Evolutionary conservation across 2,113 vertebrate species (phyloP), one percentile per base, ranked within the genome.

Genomic region (Crotalus viridis): DNA sequence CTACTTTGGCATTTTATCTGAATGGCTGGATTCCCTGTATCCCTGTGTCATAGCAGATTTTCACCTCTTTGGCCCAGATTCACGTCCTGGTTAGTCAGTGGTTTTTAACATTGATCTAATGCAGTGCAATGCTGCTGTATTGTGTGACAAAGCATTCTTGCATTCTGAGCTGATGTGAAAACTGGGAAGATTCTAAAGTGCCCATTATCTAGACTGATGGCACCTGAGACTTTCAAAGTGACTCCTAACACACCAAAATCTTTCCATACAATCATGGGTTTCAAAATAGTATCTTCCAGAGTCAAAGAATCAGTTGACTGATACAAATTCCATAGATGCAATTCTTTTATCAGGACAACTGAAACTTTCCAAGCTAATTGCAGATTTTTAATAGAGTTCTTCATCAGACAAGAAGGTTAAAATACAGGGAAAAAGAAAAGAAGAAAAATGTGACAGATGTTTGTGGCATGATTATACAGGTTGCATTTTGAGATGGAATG

Each of bases 61-160:
- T 90, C 39, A 43, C 64, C 57, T 87, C 81, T 90, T 89, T 51
- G 54, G n/a, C 89, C 92, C 81, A 46, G 81, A 64, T 87, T 89
- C 57, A 48, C 43, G 12, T 87, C 33, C n/a, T 54, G 56, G 64
- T 52, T 46, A 87, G 89, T 85, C 56, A 3, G 9, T 86, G 81
- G 21, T 28, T 87, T 93, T 87, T 88, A 88, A 88, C 33, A 74
- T 24, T 87, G 55, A 90, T 74, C 26, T 4, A 52, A 56, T 56
- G 48, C 92, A 93, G 57, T 33, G 24, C 85, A n/a, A 46, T 51
- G 57, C 85, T 9, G 0, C 81, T 5, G 5, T 61, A 6, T 39
- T 33, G 33, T 54, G 85, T 54, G 52, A 55, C 21, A 81, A 51
- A 52, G 15, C 15, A 54, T 9, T 55, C 43, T 74, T n/a, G 64